Conservation (phyloP, 2,888 invertebrate genomes). For the Pyrrhosoma nymphula region DNA sequence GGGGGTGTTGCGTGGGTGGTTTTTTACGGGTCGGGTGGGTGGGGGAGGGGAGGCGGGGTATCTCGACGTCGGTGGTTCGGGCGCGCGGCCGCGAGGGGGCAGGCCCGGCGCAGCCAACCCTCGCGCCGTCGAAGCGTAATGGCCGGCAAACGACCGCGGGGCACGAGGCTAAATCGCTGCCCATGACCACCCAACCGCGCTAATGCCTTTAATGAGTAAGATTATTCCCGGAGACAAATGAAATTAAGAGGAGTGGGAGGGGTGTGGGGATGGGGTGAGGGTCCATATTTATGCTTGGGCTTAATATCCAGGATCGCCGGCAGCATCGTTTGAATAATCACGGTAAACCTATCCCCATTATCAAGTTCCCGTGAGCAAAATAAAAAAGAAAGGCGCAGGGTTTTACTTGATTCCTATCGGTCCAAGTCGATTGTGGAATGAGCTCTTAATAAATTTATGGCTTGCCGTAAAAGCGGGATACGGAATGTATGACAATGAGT, state of each 20-base stretch:
- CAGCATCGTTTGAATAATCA: slow-evolving; percentile 18
- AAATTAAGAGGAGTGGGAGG: background rate
- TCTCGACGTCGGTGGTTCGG: too few species aligned
- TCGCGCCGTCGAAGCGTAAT: background rate
- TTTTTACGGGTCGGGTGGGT: too few species aligned
- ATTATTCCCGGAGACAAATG: background rate
- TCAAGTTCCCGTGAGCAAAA: background rate
- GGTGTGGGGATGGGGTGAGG: too few species aligned
- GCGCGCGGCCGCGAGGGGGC: background rate
- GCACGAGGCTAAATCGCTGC: background rate
- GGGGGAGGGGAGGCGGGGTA: background rate
- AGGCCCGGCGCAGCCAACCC: background rate
- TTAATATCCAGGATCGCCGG: background rate
- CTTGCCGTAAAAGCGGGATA: background rate
- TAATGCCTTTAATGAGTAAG: slow-evolving; percentile 26
- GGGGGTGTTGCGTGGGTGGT: background rate
- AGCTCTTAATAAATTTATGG: background rate
- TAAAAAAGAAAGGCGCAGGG: background rate
- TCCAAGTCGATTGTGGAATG: background rate
- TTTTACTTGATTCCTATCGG: background rate
- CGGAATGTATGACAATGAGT: background rate
- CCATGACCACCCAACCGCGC: slow-evolving; percentile 1
- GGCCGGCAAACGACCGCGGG: background rate
- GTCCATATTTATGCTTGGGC: background rate
- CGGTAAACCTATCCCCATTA: background rate